Base-by-base conservation (phyloP, 2,797 vertebrate species). In the Channa striata region DNA sequence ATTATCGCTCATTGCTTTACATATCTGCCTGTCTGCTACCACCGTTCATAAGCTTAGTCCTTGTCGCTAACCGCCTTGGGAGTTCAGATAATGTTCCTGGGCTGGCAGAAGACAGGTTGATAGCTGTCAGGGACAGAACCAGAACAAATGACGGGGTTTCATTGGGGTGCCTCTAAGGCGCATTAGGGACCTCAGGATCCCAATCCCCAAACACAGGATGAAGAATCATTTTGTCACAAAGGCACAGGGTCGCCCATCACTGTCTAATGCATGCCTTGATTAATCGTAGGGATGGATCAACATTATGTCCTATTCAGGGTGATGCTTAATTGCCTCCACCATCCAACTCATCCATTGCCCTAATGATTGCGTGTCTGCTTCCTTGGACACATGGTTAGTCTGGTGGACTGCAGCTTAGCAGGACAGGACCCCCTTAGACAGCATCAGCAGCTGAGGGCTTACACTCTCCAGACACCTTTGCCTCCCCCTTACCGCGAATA, bases 151-250 rank as follows among this genome's bases (percentile, higher is more conserved):
- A 97, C 95, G 73, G 96, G 95, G 96, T 96, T 97, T 96, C 94
- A 93, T 96, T 94, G 96, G 95, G 95, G 95, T 95, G 95, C 95
- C 97, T 97, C 94, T 93, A 93, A 98, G 97, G 95, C 95, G 96
- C 97, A 97, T 98, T 97, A 96, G 95, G 95, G 96, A 89, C 83
- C 95, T 96, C 96, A 86, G 94, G 95, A 97, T 96, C 88, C 85
- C 84, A 81, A 79, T 96, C 95, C 93, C 96, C 96, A 96, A 93
- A 93, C 87, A 96, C 92, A 86, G 94, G 94, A 96, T 97, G 97
- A 98, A 96, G 95, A 97, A 98, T 99, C 94, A 96, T 96, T 98
- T 98, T 97, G 96, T 98, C 96, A 96, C 96, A 96, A 95, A 96
- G 95, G 95, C 95, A 92, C 95, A 93, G 89, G 96, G 96, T 97